Evolutionary conservation across 1,140 invertebrate genomes (phyloP).

Genomic region (Hormaphis cornu): DNA sequence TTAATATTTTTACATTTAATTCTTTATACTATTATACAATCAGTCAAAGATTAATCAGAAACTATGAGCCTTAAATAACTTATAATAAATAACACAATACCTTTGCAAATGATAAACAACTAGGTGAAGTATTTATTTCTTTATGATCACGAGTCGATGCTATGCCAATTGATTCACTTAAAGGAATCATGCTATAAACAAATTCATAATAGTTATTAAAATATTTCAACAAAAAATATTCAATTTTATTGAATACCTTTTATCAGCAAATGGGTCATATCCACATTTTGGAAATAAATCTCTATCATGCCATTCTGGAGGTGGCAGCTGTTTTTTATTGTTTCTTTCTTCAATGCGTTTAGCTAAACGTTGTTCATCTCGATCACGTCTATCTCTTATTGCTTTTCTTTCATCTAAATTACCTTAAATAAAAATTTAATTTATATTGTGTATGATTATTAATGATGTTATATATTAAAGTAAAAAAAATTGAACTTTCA

Average conservation of each 20-base stretch:
- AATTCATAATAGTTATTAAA: neutral
- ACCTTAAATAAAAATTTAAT: neutral
- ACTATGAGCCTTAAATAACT: no score
- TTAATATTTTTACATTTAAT: no score
- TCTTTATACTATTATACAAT: no score
- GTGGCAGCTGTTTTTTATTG: slow-evolving; percentile 7
- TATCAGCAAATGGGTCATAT: slow-evolving; percentile 20
- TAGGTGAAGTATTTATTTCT: neutral
- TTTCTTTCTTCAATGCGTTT: slow-evolving; percentile 28
- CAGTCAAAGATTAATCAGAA: no score
- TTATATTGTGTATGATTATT: no score
- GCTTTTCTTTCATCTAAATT: slow-evolving; percentile 16
- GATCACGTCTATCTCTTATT: slow-evolving; percentile 8
- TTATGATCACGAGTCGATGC: neutral
- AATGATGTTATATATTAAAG: no score
- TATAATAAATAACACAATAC: neutral
- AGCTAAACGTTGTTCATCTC: slow-evolving; percentile 2
- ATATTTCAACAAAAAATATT: neutral
- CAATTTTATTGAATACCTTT: neutral
- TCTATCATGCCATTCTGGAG: slow-evolving; percentile 10
- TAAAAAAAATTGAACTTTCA: no score
- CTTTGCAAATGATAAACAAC: slow-evolving; percentile 25
- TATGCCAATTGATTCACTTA: slow-evolving; percentile 2
- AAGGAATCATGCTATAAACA: slow-evolving; percentile 9
- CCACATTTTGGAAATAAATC: slow-evolving; percentile 16